Conservation (phyloP, 2,797 vertebrate genomes). For the Mareca strepera region DNA sequence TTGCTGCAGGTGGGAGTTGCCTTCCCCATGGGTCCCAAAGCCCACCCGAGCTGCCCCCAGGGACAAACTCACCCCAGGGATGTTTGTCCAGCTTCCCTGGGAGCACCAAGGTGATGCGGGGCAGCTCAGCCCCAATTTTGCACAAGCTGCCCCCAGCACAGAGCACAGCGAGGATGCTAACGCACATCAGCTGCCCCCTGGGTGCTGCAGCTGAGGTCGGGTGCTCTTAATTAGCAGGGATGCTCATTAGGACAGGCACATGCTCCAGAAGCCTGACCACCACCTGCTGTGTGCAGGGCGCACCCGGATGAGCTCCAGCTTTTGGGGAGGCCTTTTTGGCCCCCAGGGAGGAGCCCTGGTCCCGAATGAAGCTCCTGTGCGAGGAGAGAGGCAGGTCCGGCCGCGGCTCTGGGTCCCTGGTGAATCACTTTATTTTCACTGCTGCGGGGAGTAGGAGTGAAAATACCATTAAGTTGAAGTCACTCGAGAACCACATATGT, state of each 20-base stretch:
- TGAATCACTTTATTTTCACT: slow-evolving; percentile 62
- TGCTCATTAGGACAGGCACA: background rate
- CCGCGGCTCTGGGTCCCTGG: background rate
- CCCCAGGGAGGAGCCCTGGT: background rate
- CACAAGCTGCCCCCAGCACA: rapidly evolving
- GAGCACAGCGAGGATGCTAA: rapidly evolving
- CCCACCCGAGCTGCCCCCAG: rapidly evolving
- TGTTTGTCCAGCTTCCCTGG: rapidly evolving
- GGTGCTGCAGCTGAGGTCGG: rapidly evolving
- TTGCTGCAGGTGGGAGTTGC: background rate
- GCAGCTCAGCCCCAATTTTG: rapidly evolving
- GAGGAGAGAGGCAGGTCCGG: background rate
- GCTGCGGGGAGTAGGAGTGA: slow-evolving; percentile 26
- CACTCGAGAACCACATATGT: background rate
- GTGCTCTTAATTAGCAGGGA: background rate
- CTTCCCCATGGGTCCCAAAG: rapidly evolving
- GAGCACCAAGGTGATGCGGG: rapidly evolving
- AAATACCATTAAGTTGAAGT: slow-evolving; percentile 25
- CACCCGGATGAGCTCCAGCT: rapidly evolving
- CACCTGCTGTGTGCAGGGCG: background rate
- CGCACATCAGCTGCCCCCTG: background rate
- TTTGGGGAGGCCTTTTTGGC: rapidly evolving
- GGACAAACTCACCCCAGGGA: background rate
- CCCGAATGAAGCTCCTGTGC: rapidly evolving
- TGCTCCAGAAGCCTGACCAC: background rate